Evolutionary conservation across 2,113 vertebrate species (phyloP).

Genomic region (Sapayoa aenigma): DNA sequence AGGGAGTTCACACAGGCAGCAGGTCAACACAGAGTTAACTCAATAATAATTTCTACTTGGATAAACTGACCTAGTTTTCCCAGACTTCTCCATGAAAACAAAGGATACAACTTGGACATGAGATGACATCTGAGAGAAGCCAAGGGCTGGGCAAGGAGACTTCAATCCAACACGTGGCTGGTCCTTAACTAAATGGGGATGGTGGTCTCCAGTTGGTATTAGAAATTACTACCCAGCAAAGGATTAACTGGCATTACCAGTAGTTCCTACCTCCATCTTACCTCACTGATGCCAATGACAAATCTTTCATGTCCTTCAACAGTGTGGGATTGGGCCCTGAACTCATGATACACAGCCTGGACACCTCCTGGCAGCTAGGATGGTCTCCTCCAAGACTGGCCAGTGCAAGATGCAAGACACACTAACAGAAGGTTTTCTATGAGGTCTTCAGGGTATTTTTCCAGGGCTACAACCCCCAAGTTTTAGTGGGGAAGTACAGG

Average conservation of each 20-base stretch:
- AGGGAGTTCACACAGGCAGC: conserved; percentile 42
- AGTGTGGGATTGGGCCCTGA: neutral
- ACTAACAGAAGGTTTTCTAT: neutral
- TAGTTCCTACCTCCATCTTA: neutral
- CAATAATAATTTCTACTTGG: conserved; percentile 78
- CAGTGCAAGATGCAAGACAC: neutral
- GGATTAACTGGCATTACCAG: neutral
- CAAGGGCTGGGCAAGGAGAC: neutral
- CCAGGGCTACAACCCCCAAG: neutral
- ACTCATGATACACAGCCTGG: neutral
- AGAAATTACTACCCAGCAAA: neutral
- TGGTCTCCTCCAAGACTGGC: neutral
- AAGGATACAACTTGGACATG: conserved; percentile 42
- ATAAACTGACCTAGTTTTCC: conserved; percentile 78
- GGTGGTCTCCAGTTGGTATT: neutral
- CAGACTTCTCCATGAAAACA: conserved; percentile 61
- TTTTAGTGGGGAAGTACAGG: neutral
- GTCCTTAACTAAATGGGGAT: neutral
- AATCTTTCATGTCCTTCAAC: neutral
- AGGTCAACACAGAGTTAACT: conserved; percentile 73
- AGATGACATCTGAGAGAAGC: neutral
- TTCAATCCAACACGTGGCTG: neutral
- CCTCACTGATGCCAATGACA: neutral
- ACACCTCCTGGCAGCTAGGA: neutral
- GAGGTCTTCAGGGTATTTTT: neutral